Percentiles rank a stretch among this genome's conserved stretches.
Conservation (phyloP, 2,888 invertebrate species). For the Drosophila longiperda region DNA sequence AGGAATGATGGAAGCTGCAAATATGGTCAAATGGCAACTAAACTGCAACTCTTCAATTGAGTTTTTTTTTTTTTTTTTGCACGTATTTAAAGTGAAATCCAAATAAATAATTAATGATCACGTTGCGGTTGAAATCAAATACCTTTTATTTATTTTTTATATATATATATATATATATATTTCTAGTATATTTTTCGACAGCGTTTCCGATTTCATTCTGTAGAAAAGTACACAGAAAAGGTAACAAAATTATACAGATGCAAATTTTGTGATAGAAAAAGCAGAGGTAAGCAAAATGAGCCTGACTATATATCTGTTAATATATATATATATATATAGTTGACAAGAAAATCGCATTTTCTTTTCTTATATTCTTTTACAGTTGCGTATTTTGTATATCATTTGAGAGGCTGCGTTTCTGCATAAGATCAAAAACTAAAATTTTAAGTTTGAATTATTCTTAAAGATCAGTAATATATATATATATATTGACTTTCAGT, state of each 20-base stretch:
- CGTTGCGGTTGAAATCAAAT: conserved; percentile 37
- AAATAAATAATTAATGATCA: conserved; percentile 55
- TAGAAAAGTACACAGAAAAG: conserved; percentile 6
- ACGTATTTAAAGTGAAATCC: conserved; percentile 46
- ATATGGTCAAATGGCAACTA: conserved; percentile 4
- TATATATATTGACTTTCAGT: not conserved
- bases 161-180: not conserved
- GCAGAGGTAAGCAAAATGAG: not conserved
- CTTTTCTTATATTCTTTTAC: not conserved
- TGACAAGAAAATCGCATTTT: not conserved
- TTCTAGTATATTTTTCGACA: not conserved
- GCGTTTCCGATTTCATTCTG: conserved; percentile 22
- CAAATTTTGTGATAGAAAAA: conserved; percentile 23
- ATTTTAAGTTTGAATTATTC: not conserved
- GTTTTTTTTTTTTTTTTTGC: conserved; percentile 8
- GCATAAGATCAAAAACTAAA: not conserved
- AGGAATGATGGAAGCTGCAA: conserved; percentile 10
- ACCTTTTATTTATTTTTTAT: conserved; percentile 2
- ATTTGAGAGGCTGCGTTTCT: not conserved
- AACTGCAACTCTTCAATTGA: conserved; percentile 7
- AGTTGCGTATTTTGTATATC: not conserved
- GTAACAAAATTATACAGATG: conserved; percentile 39
- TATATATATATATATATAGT: not conserved
- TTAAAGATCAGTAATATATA: not conserved
- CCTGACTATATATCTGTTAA: not conserved